Evolutionary conservation across 2,888 invertebrate species (phyloP).

Genomic region (Cosmia pyralina): DNA sequence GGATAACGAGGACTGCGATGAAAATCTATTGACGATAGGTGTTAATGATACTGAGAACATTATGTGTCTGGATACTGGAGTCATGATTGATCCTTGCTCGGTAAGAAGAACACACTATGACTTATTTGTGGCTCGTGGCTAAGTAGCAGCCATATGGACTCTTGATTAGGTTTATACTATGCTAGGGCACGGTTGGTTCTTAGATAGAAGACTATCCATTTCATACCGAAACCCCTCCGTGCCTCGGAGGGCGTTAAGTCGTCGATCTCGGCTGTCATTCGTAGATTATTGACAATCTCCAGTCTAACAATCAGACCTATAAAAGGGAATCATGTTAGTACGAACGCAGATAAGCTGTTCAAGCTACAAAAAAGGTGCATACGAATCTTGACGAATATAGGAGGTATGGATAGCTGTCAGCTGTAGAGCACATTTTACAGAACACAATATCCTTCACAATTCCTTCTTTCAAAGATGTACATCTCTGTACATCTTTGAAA

Average conservation of each 20-base stretch:
- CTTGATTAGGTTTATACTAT: background rate
- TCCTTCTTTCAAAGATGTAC: too few relatives aligned
- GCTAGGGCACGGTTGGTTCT: too few relatives aligned
- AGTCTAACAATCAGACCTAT: background rate
- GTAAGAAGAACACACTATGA: conserved; percentile 62
- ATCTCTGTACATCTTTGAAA: too few relatives aligned
- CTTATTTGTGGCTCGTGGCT: background rate
- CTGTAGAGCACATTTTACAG: too few relatives aligned
- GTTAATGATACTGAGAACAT: conserved; percentile 66
- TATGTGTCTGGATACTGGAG: conserved; percentile 79
- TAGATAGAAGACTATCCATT: background rate
- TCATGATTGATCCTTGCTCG: conserved; percentile 74
- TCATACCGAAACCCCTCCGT: background rate
- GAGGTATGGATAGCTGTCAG: too few relatives aligned
- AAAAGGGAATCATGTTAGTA: too few relatives aligned
- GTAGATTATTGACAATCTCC: background rate
- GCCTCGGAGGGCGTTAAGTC: background rate
- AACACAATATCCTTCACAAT: too few relatives aligned
- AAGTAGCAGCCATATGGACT: background rate
- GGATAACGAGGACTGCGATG: conserved; percentile 71
- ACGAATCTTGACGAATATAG: too few relatives aligned
- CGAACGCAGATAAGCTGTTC: too few relatives aligned
- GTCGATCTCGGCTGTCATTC: background rate
- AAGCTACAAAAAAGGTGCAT: too few relatives aligned
- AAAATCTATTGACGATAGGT: conserved; percentile 68